phyloP scores from a whole-genome alignment of 1,140 invertebrate genomes.

The Zophobas morio region DNA sequence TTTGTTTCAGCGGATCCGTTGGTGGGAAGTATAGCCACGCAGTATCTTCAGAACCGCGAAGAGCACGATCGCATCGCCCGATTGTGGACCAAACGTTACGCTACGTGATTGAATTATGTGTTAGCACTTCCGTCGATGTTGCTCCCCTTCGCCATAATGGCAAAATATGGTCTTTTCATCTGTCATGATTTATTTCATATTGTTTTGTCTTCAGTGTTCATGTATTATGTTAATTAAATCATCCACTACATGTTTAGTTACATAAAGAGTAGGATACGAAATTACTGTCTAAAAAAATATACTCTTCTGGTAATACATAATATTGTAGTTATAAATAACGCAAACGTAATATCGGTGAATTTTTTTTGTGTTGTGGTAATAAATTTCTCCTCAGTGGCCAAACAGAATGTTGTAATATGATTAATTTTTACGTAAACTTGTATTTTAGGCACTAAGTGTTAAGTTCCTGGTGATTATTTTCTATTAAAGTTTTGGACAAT shows the following conservation, averaged over 20 bases:
- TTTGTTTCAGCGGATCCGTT: slow-evolving; percentile 87
- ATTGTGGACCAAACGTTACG: slow-evolving; percentile 98
- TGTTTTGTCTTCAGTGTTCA: slow-evolving; percentile 55
- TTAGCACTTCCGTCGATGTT: slow-evolving; percentile 54
- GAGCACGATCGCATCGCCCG: slow-evolving; percentile 98
- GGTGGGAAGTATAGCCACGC: slow-evolving; percentile 97
- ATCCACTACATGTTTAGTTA: slow-evolving; percentile 44
- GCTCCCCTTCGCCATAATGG: slow-evolving; percentile 61
- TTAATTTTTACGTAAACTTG: slow-evolving; percentile 34
- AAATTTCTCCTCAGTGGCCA: slow-evolving; percentile 50
- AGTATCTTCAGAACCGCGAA: slow-evolving; percentile 97
- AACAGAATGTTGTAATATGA: slow-evolving; percentile 38
- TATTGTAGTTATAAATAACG: slow-evolving; percentile 34
- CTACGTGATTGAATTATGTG: slow-evolving; percentile 80
- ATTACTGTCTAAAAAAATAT: slow-evolving; percentile 46
- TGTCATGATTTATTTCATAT: slow-evolving; percentile 53
- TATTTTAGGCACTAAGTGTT: slow-evolving; percentile 49
- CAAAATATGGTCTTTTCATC: slow-evolving; percentile 60
- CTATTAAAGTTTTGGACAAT: slow-evolving; percentile 44
- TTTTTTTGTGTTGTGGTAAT: slow-evolving; percentile 36
- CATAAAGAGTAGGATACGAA: slow-evolving; percentile 45
- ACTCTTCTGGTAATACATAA: slow-evolving; percentile 44
- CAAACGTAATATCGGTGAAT: slow-evolving; percentile 27
- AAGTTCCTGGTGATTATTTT: slow-evolving; percentile 51
- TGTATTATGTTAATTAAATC: slow-evolving; percentile 53